Conservation (phyloP, 2,888 invertebrate genomes). For the Meliscaeva auricollis region DNA sequence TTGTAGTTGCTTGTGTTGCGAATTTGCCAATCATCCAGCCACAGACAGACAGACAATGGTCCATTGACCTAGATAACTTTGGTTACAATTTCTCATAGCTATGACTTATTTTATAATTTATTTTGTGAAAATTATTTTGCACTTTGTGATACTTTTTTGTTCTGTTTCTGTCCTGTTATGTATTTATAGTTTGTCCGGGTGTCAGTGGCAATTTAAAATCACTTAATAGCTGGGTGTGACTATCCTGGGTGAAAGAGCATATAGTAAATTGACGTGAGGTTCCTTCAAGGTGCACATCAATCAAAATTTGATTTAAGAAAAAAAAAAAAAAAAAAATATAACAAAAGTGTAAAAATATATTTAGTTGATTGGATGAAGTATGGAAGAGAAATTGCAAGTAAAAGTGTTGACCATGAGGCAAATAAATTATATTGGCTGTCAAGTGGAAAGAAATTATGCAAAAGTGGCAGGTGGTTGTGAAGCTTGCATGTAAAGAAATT, state of each 20-base stretch:
- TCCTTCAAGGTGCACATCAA: slow-evolving; percentile 74
- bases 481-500: slow-evolving; percentile 30
- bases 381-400: slow-evolving; percentile 62
- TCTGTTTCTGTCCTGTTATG: neutral
- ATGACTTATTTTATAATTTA: slow-evolving; percentile 68
- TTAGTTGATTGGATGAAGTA: neutral
- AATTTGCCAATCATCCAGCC: slow-evolving; percentile 4
- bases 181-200: slow-evolving; percentile 35
- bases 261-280: slow-evolving; percentile 57
- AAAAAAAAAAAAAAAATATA: neutral
- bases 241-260: slow-evolving; percentile 53
- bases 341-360: neutral
- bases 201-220: slow-evolving; percentile 73
- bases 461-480: slow-evolving; percentile 54
- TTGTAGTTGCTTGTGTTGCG: slow-evolving; percentile 3
- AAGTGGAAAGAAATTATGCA: slow-evolving; percentile 21
- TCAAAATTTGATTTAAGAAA: slow-evolving; percentile 49
- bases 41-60: slow-evolving; percentile 51
- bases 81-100: slow-evolving; percentile 55
- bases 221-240: slow-evolving; percentile 70
- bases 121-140: slow-evolving; percentile 59
- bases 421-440: slow-evolving; percentile 32
- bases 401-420: slow-evolving; percentile 35
- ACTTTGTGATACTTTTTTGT: slow-evolving; percentile 23
- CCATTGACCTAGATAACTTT: slow-evolving; percentile 70